phyloP scores from a whole-genome alignment of 2,888 invertebrate species.

The Drosophila kambysellisi region DNA sequence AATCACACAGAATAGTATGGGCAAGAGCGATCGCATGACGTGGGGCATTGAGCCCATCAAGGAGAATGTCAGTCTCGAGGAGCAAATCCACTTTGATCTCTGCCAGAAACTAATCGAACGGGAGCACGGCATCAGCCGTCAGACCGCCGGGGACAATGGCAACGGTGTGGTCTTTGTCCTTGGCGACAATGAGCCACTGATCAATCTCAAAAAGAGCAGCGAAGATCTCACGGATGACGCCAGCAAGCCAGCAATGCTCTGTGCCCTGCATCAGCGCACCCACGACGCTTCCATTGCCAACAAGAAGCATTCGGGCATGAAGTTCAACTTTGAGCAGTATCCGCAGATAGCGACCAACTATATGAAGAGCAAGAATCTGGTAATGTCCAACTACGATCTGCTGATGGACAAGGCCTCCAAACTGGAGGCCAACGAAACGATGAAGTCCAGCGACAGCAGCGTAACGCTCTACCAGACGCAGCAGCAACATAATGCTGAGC shows the following conservation, averaged over 20 bases:
- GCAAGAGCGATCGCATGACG: conserved; percentile 83
- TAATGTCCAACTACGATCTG: conserved; percentile 84
- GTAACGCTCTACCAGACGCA: conserved; percentile 50
- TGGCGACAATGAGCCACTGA: conserved; percentile 89
- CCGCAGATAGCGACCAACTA: conserved; percentile 91
- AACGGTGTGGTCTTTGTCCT: conserved; percentile 88
- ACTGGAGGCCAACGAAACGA: conserved; percentile 71
- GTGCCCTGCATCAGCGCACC: conserved; percentile 80
- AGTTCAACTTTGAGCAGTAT: conserved; percentile 91
- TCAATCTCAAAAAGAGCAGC: conserved; percentile 87
- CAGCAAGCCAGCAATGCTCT: conserved; percentile 57
- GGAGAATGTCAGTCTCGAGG: conserved; percentile 83
- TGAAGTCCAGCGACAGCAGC: conserved; percentile 63
- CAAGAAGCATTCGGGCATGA: conserved; percentile 88
- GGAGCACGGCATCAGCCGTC: conserved; percentile 69
- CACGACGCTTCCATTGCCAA: conserved; percentile 68
- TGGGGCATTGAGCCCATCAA: conserved; percentile 85
- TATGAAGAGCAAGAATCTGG: conserved; percentile 91
- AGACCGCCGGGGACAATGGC: conserved; percentile 59
- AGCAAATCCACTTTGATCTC: conserved; percentile 81
- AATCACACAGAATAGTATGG: conserved; percentile 84
- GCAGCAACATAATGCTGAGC: conserved; percentile 45
- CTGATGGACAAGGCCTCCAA: conserved; percentile 83
- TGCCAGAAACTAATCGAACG: conserved; percentile 79
- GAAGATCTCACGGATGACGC: conserved; percentile 80